Evolutionary conservation across 2,113 vertebrate species (phyloP), one percentile per base, ranked within the genome.

Genomic region (Nothocercus julius): DNA sequence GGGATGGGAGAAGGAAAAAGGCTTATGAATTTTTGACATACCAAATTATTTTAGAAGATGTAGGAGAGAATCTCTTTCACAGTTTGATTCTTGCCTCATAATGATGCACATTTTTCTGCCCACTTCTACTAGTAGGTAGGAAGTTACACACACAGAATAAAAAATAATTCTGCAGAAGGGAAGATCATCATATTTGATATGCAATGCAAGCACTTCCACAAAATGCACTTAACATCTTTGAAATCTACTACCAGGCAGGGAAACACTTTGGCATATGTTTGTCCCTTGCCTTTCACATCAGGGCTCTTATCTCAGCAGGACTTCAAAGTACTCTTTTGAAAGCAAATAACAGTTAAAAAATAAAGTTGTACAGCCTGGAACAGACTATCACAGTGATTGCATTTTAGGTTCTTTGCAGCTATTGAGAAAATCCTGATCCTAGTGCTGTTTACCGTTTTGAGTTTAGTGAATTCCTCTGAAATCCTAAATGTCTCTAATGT

Each of bases 261-360:
- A 44, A 21, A 74, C 67, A 15, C 67, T 94, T 93, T 62, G 54
- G 56, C 85, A 40, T 80, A 66, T 64, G 64, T 97, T 92, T 90
- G 34, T 94, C 58, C 22, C 62, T 70, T 89, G 67, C 67, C 70
- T 92, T 7, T 89, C 2, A 2, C 44, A 82, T 76, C 54, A 69
- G 36, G 45, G 85, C 78, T 93, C 93, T 95, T 93, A 95, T 91
- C 78, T 88, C 61, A 85, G 44, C 24, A 85, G 59, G 63, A 63
- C 40, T 93, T 86, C 66, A 91, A 68, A 94, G 77, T 84, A 58
- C 28, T 90, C 61, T 87, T 95, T 86, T 91, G 78, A 97, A 93
- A 67, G 67, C 58, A 89, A 95, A 92, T 89, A 95, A 80, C 87
- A 93, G 94, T 95, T 93, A 93, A 92, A 93, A 93, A 93, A 94